Conservation (phyloP, 2,113 vertebrate species). For the Oryzias celebensis region DNA sequence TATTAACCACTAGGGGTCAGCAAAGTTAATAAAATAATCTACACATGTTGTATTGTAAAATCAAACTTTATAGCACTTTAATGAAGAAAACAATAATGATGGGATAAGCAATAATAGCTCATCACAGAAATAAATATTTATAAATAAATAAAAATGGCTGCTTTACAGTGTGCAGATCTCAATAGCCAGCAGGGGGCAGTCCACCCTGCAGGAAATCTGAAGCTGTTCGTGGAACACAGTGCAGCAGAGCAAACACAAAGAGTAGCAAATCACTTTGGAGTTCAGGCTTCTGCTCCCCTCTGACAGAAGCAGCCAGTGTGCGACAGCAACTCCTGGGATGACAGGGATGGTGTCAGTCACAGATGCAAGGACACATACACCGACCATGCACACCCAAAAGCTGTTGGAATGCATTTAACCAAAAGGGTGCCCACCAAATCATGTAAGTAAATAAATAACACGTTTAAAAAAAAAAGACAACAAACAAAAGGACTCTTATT, state of each 20-base stretch:
- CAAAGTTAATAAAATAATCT: too few relatives aligned
- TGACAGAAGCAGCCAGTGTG: conserved; percentile 64
- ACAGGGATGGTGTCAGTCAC: conserved; percentile 44
- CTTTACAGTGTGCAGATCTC: neutral
- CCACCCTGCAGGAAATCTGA: conserved; percentile 11
- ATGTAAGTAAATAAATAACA: neutral
- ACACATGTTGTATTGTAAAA: too few relatives aligned
- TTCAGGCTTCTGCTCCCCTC: conserved; percentile 44
- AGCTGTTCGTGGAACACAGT: conserved; percentile 11
- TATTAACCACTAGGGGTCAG: too few relatives aligned
- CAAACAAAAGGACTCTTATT: neutral
- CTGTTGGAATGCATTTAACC: neutral
- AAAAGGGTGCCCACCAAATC: conserved; percentile 4
- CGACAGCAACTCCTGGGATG: conserved; percentile 52
- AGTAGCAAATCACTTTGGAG: conserved; percentile 41
- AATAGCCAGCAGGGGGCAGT: conserved; percentile 41
- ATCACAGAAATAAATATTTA: neutral
- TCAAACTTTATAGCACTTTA: too few relatives aligned
- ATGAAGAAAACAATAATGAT: too few relatives aligned
- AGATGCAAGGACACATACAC: conserved; percentile 17
- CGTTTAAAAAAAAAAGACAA: neutral
- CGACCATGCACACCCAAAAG: conserved; percentile 12
- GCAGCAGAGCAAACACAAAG: conserved; percentile 19
- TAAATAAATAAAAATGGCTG: neutral
- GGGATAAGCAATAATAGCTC: too few relatives aligned